Conservation (phyloP, 2,888 invertebrate species). For the Drosophila sordidula region DNA sequence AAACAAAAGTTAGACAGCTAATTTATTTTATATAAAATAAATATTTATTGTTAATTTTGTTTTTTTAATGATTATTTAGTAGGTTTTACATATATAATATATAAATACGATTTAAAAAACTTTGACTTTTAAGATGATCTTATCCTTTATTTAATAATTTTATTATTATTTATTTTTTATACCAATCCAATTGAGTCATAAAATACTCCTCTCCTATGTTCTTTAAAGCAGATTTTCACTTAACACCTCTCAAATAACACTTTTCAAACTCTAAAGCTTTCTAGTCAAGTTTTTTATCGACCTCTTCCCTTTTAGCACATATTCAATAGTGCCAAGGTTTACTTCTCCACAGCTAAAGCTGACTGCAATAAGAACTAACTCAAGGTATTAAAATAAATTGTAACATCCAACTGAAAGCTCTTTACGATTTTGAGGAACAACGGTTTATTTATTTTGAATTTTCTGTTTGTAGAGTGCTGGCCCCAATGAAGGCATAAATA, state of each 20-base stretch:
- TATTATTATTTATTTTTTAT: too few relatives aligned
- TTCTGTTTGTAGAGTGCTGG: not conserved
- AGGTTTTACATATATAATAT: too few relatives aligned
- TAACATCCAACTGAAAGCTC: slow-evolving; percentile 29
- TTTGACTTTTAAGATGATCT: too few relatives aligned
- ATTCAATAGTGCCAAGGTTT: not conserved
- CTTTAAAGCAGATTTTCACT: not conserved
- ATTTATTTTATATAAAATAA: too few relatives aligned
- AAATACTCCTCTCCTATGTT: too few relatives aligned
- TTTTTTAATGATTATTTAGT: too few relatives aligned
- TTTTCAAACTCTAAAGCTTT: not conserved
- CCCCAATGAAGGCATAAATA: slow-evolving; percentile 65
- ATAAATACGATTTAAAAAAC: too few relatives aligned
- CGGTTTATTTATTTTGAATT: slow-evolving; percentile 6
- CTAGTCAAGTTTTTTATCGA: not conserved
- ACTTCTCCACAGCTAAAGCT: not conserved
- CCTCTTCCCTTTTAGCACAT: slow-evolving; percentile 34
- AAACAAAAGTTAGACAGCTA: not conserved
- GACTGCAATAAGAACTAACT: too few relatives aligned
- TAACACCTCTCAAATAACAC: slow-evolving; percentile 5
- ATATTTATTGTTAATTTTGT: too few relatives aligned
- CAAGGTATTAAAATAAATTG: slow-evolving; percentile 23
- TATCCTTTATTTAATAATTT: too few relatives aligned
- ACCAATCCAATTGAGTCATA: too few relatives aligned
- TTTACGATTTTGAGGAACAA: slow-evolving; percentile 26